Conservation (phyloP, 2,888 invertebrate genomes). For the Halocaridina rubra region DNA sequence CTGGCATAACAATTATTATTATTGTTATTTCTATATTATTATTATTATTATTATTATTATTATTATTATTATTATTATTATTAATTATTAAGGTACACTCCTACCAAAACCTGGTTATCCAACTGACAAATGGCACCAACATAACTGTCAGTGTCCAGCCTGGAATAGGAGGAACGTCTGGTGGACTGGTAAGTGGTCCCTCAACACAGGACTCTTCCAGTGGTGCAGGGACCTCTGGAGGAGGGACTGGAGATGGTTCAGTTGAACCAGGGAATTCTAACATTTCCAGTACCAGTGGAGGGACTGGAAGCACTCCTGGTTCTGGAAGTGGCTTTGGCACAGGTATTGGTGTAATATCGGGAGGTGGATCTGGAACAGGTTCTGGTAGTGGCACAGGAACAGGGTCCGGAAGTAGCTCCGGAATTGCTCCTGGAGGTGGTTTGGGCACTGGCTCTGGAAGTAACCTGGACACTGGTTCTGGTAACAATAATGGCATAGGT, state of each 20-base stretch:
- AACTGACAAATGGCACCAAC: conserved; percentile 35
- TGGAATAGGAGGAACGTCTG: neutral
- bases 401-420: neutral
- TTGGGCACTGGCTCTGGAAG: neutral
- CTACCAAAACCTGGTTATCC: conserved; percentile 38
- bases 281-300: neutral
- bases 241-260: neutral
- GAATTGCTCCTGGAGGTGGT: neutral
- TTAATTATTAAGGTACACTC: conserved; percentile 21
- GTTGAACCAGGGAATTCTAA: neutral
- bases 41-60: too few species aligned
- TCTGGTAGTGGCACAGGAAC: neutral
- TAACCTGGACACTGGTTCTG: neutral
- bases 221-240: neutral
- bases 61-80: too few species aligned
- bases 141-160: neutral
- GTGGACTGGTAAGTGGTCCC: neutral
- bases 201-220: neutral
- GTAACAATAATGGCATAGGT: too few species aligned
- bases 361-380: neutral
- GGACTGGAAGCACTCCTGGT: neutral
- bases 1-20: too few species aligned
- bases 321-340: neutral
- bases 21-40: too few species aligned
- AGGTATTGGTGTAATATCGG: neutral